Evolutionary conservation across 2,113 vertebrate species (phyloP), one percentile per base, ranked within the genome.

Genomic region (Recurvirostra avosetta): DNA sequence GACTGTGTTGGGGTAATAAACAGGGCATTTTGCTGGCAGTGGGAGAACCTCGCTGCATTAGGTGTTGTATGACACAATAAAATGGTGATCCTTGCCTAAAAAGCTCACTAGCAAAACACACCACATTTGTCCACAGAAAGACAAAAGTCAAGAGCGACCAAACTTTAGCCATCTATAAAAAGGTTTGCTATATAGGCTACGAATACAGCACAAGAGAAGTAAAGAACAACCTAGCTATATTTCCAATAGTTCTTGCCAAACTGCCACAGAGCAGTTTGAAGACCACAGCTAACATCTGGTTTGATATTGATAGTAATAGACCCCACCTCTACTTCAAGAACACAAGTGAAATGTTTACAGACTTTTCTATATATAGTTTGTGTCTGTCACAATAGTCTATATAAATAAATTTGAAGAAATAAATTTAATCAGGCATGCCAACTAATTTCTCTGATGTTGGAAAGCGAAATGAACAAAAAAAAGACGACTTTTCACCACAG

Each of bases 371-470:
- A 78, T 75, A 90, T 70, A 93, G 82, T 27, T 59, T 70, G 43
- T 55, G 50, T 53, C 87, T 93, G 77, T 84, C 78, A 43, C 50
- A 67, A 81, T 62, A 85, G 79, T 52, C 40, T 72, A 80, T 53
- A 85, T 34, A 91, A 95, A 85, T 76, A 85, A 76, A 87, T 59
- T 13, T 86, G 66, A 95, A 93, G 65, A 88, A 88, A 71, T 66
- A 76, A 85, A 91, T 85, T 84, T 93, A 72, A 80, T 62, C 65
- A 91, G 58, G n/a, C 41, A 47, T 27, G 75, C 43, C 81, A 86
- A 68, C 82, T 58, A 73, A 75, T 29, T 84, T 70, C 72, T 91
- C 62, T 65, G 76, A 86, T 20, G 45, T 4, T 66, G n/a, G 18
- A 71, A 81, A 92, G 66, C 30, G 55, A 67, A 63, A 65, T 27